Base-by-base conservation (phyloP, 2,113 vertebrate species). In the Callipepla squamata region DNA sequence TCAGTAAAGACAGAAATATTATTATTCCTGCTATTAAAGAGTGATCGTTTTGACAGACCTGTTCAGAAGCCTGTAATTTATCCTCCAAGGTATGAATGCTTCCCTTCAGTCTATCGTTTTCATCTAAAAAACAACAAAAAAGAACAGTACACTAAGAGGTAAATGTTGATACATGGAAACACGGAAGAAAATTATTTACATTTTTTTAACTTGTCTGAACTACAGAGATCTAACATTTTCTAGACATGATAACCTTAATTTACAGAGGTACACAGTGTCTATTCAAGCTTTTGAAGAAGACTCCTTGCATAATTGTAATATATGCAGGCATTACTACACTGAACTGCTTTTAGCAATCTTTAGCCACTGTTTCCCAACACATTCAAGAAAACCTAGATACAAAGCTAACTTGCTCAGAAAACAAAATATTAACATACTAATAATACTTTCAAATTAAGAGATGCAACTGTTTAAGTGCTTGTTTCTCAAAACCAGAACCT, bases 61-160 rank as follows among this genome's bases (percentile, higher is more conserved):
- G 96, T 86, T 98, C 96, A 70, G 92, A 87, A 67, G 86, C 51
- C 77, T 95, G 97, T 76, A 98, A 83, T 84, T 98, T 98, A 58
- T 97, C 87, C 93, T 97, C 97, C 80, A 97, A 91, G 66, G 92
- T 59, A 21, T 85, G 92, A 87, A 94, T 89, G 65, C 82, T 94
- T 94, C 73, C 96, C 89, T 98, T 98, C 38, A 98, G 87, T 55
- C 91, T 96, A 66, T 95, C 93, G 95, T 98, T 98, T 98, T 98
- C 97, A 93, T 96, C 98, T 98, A 78, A 8, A 4, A 61, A 95
- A 96, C 32, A 93, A 89, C 47, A 53, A 70, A 78, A 28, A 0
- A 21, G 4, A 25, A 25, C 58, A 16, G 53, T n/a, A 86, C 8
- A 87, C 25, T 85, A 66, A 50, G 48, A 87, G 51, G 20, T 53